Evolutionary conservation across 2,888 invertebrate genomes (phyloP).

Genomic region (Callinectes sapidus): DNA sequence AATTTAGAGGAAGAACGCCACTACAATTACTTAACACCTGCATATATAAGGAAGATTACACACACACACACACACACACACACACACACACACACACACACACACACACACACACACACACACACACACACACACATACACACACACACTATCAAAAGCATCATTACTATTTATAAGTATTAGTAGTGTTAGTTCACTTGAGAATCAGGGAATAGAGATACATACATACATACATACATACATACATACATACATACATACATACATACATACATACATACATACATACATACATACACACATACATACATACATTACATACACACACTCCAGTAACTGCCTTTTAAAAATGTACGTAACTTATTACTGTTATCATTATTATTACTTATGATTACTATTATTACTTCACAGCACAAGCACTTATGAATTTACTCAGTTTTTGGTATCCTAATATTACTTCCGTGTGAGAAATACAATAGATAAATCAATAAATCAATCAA

Average conservation of each 20-base stretch:
- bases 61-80: too few species aligned
- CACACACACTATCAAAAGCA: too few species aligned
- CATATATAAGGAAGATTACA: too few species aligned
- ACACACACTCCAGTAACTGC: too few species aligned
- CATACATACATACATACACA: background rate
- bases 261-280: background rate
- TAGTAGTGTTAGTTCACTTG: too few species aligned
- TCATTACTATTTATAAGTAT: background rate
- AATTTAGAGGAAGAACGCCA: too few species aligned
- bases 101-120: constrained; percentile 9
- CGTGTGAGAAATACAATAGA: background rate
- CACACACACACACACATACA: constrained; percentile 12
- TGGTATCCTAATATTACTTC: too few species aligned
- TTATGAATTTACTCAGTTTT: too few species aligned
- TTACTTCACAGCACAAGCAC: too few species aligned
- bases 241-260: background rate
- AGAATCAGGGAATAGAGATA: too few species aligned
- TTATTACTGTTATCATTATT: background rate
- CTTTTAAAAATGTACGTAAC: background rate
- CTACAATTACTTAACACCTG: too few species aligned
- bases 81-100: constrained; percentile 28
- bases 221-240: background rate
- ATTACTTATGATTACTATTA: background rate
- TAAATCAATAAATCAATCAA: background rate
- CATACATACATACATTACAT: too few species aligned